Conservation (phyloP, 2,797 vertebrate genomes). For the Tinamus major region DNA sequence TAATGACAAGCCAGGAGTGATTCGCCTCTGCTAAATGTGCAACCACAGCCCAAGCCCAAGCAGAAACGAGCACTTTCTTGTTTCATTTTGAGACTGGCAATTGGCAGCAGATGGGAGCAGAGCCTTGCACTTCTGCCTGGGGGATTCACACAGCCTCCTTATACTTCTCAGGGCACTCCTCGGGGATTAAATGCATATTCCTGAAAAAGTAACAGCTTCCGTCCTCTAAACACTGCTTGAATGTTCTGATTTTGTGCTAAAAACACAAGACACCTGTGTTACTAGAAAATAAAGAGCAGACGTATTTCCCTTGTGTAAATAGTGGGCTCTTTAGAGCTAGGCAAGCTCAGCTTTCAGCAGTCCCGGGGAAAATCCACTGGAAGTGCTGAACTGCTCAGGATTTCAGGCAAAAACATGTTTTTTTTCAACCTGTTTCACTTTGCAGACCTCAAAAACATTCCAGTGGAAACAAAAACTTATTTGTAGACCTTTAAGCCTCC, state of each 20-base stretch:
- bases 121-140: background rate
- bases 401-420: background rate
- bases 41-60: background rate
- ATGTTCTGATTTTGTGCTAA: slow-evolving; percentile 22
- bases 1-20: background rate
- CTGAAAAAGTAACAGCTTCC: background rate
- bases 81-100: rapidly evolving
- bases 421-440: slow-evolving; percentile 4
- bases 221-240: slow-evolving; percentile 55
- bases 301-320: slow-evolving; percentile 15
- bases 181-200: slow-evolving; percentile 40
- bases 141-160: background rate
- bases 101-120: background rate
- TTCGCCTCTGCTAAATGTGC: background rate
- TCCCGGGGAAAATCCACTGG: background rate
- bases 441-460: background rate
- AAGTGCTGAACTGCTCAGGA: background rate
- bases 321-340: background rate
- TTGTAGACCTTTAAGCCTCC: background rate
- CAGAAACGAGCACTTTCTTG: rapidly evolving
- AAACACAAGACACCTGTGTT: background rate
- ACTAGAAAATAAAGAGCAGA: background rate
- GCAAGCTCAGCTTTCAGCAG: background rate
- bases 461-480: slow-evolving; percentile 6
- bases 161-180: background rate